A percentile compares a stretch with the other conserved stretches of the same genome.
Evolutionary conservation across 2,113 vertebrate genomes (phyloP).

Genomic region (Trogon surrucura): DNA sequence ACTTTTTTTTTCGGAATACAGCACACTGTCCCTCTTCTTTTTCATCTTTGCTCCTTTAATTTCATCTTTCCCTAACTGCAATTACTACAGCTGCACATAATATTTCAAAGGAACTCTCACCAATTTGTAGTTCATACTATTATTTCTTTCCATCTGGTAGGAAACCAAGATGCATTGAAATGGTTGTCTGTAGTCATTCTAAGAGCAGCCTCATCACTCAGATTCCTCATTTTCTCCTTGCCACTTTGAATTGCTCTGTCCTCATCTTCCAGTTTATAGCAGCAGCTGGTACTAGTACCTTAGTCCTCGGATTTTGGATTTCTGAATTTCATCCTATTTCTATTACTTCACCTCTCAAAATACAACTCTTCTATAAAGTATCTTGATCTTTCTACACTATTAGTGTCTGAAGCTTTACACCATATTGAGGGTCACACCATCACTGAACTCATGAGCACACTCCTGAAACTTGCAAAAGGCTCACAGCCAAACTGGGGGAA

Average conservation of each 20-base stretch:
- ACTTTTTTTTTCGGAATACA: not conserved
- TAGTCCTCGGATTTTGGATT: not conserved
- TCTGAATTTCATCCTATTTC: not conserved
- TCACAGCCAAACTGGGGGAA: not conserved
- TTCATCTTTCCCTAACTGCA: not conserved
- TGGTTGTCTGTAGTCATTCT: not conserved
- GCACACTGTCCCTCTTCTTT: not conserved
- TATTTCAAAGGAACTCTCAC: not conserved
- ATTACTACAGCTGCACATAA: not conserved
- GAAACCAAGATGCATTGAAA: not conserved
- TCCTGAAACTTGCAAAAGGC: not conserved
- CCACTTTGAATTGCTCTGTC: not conserved
- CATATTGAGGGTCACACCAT: not conserved
- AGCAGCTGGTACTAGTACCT: not conserved
- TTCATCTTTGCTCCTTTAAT: not conserved
- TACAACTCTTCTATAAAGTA: not conserved
- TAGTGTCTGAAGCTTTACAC: not conserved
- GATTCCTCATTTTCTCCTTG: not conserved
- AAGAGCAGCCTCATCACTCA: not conserved
- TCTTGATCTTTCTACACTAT: not conserved
- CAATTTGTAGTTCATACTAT: not conserved
- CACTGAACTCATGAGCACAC: not conserved
- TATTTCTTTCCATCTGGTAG: not conserved
- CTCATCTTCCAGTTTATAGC: not conserved
- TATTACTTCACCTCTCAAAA: not conserved